Base-by-base conservation (phyloP, 2,888 invertebrate species). In the Drosophila ustulata region DNA sequence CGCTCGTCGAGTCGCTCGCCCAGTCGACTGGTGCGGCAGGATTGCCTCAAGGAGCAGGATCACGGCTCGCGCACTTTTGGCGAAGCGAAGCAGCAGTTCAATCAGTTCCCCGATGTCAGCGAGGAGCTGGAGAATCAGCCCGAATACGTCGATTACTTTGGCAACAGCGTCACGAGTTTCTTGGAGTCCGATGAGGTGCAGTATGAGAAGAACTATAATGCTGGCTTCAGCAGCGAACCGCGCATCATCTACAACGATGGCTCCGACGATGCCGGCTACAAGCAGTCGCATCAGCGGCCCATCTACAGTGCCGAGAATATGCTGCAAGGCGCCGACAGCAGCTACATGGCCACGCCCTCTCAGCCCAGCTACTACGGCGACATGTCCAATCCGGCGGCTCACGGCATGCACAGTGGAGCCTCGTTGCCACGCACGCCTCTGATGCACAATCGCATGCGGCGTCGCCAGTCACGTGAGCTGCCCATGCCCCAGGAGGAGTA, bases 61-160 rank as follows among this genome's bases (percentile, higher is more conserved):
- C 84, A 84, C n/a, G 66, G 72, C 4, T 66, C 77, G 0, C 89
- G 92, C 28, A 92, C 92, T 2, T 92, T 92, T 62, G 91, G 91
- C 4, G 92, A 92, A 67, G 92, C 91, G 7, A 92, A 92, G 59
- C 92, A 92, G 62, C 90, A 90, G 53, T 91, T 91, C 49, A 59
- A 90, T 63, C 91, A 90, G 75, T 91, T 90, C 37, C 89, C 90
- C 68, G 90, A 89, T 75, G 85, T 90, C 52, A 86, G 85, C 51
- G 92, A 91, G 59, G 91, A 92, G 52, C 88, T 89, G 4, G 90
- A 90, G 23, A 82, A 69, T 26, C 84, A 79, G 3, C 83, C 89
- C 3, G 91, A 91, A 32, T 92, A 91, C 57, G 82, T 82, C 3
- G 91, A 91, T 43, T 91, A 91, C 32, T 91, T 90, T 53, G 88